Evolutionary conservation across 2,888 invertebrate species (phyloP).

Genomic region (Tyria jacobaeae): DNA sequence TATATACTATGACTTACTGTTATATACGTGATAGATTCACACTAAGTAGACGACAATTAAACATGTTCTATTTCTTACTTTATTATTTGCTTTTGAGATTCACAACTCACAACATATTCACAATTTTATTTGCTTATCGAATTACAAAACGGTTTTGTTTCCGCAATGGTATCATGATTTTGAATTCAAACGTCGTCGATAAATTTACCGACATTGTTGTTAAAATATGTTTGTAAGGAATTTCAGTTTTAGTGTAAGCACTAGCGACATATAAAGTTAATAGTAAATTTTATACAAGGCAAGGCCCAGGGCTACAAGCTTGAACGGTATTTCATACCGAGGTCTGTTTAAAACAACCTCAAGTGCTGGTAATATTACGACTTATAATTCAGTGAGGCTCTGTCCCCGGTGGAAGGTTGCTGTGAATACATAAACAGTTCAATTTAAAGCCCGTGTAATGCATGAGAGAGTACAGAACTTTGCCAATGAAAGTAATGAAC

Average conservation of each 20-base stretch:
- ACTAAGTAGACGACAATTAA: too few relatives aligned
- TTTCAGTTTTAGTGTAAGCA: not conserved
- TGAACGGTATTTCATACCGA: slow-evolving; percentile 28
- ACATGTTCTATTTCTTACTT: too few relatives aligned
- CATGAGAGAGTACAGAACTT: slow-evolving; percentile 61
- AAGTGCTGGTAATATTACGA: slow-evolving; percentile 38
- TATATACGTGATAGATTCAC: too few relatives aligned
- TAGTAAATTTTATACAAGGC: not conserved
- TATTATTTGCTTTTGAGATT: too few relatives aligned
- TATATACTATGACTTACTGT: too few relatives aligned
- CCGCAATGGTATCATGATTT: not conserved
- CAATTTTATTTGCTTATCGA: too few relatives aligned
- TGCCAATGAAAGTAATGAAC: slow-evolving; percentile 59
- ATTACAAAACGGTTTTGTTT: too few relatives aligned
- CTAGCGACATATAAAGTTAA: not conserved
- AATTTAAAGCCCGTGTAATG: slow-evolving; percentile 63
- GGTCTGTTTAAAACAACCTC: slow-evolving; percentile 45
- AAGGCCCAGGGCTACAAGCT: slow-evolving; percentile 1
- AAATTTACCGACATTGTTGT: not conserved
- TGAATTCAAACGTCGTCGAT: not conserved
- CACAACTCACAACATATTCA: too few relatives aligned
- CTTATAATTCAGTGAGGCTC: slow-evolving; percentile 47
- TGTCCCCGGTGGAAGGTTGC: slow-evolving; percentile 48
- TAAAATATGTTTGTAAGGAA: not conserved
- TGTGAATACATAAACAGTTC: slow-evolving; percentile 70